A percentile compares a stretch with the other conserved stretches of the same genome.
phyloP scores from a whole-genome alignment of 2,797 vertebrate genomes.

The Loriculus beryllinus region DNA sequence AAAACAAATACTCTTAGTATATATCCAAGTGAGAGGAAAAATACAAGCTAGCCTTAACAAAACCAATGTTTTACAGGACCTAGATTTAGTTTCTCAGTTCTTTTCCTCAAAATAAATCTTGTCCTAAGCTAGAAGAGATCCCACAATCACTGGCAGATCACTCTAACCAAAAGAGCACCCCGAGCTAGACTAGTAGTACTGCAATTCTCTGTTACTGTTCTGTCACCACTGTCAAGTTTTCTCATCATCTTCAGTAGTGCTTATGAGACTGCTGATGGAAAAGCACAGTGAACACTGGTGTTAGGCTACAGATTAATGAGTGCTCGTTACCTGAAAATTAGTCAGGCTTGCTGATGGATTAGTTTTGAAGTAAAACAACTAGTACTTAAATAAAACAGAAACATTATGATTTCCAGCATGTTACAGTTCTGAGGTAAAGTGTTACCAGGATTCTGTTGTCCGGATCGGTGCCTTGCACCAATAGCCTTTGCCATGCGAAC shows the following conservation, averaged over 20 bases:
- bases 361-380: constrained; percentile 48
- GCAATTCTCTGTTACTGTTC: neutral
- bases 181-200: neutral
- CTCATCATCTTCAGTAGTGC: constrained; percentile 18
- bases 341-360: constrained; percentile 43
- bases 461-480: neutral
- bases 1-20: neutral
- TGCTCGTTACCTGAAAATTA: constrained; percentile 47
- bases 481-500: neutral
- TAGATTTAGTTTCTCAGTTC: neutral
- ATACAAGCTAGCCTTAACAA: neutral
- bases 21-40: neutral
- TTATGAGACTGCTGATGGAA: neutral
- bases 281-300: neutral
- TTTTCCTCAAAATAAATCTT: neutral
- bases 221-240: constrained; percentile 39
- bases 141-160: neutral
- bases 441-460: constrained; percentile 44
- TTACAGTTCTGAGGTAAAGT: constrained; percentile 75
- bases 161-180: neutral
- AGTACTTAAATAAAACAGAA: constrained; percentile 70
- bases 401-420: constrained; percentile 64
- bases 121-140: neutral
- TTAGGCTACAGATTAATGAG: constrained; percentile 30
- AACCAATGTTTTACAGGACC: neutral